phyloP scores from a whole-genome alignment of 1,140 invertebrate genomes.

The Platorchestia sp. region DNA sequence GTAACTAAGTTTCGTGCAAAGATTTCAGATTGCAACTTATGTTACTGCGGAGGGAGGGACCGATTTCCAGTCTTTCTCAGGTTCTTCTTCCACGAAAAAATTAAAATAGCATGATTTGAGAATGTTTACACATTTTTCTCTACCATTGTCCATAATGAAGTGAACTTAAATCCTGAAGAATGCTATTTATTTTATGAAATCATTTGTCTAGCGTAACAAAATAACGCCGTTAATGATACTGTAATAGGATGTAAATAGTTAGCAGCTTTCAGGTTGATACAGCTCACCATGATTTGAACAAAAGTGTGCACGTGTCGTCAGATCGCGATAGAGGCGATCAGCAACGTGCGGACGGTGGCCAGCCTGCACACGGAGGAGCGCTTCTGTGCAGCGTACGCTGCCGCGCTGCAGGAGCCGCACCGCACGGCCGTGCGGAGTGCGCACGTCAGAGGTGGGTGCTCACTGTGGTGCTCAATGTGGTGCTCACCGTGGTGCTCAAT shows the following conservation, averaged over 20 bases:
- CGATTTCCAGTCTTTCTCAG: too few species aligned
- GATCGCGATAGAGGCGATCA: slow-evolving; percentile 74
- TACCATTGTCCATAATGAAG: neutral
- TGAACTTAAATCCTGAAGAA: neutral
- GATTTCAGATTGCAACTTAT: neutral
- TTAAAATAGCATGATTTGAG: neutral
- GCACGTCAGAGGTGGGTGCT: slow-evolving; percentile 75
- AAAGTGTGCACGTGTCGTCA: slow-evolving; percentile 57
- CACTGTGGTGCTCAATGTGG: neutral
- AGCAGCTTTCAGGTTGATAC: neutral
- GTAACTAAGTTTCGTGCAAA: neutral
- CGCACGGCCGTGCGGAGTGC: slow-evolving; percentile 75
- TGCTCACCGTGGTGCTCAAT: neutral
- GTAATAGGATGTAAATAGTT: neutral
- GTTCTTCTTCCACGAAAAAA: neutral
- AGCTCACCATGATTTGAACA: neutral
- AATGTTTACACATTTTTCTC: neutral
- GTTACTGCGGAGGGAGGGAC: neutral
- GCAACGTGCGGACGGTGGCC: slow-evolving; percentile 75
- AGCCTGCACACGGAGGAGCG: slow-evolving; percentile 72
- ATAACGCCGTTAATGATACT: neutral
- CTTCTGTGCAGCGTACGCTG: slow-evolving; percentile 71
- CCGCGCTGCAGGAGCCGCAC: slow-evolving; percentile 68
- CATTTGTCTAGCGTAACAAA: neutral
- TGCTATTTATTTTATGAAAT: neutral